These are phyloP conservation scores for Caenorhabditis sp. DNA, from an alignment of 2,888 invertebrate genomes.

Conservation along the genomic window DNA sequence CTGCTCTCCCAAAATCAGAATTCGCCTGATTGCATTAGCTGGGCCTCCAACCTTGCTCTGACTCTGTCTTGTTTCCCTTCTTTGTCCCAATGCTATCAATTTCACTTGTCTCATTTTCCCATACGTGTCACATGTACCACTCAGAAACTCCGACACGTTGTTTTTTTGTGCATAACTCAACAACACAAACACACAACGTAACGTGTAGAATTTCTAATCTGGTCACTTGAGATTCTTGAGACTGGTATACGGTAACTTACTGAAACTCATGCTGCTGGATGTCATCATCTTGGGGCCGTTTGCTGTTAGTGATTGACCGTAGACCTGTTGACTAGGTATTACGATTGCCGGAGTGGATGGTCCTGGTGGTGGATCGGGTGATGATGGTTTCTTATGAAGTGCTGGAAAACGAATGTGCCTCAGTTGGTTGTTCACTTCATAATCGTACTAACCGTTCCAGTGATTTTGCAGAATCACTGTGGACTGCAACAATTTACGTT, in stretches of 20 bases:
- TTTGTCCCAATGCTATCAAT: background rate
- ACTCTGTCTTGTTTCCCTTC: background rate
- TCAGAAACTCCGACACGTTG: background rate
- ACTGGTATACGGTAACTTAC: slow-evolving; percentile 54
- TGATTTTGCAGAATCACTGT: slow-evolving; percentile 65
- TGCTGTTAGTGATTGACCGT: slow-evolving; percentile 42
- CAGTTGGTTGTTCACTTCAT: no score
- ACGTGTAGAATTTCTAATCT: background rate
- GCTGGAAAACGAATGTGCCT: background rate
- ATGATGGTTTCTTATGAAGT: slow-evolving; percentile 26
- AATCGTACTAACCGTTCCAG: slow-evolving; percentile 58
- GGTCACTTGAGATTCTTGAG: background rate
- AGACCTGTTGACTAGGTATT: slow-evolving; percentile 24
- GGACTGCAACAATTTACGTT: slow-evolving; percentile 66
- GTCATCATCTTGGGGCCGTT: slow-evolving; percentile 56
- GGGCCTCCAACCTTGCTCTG: no score
- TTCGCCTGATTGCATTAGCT: no score
- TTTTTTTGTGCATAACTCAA: background rate
- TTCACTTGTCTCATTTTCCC: background rate
- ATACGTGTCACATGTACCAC: slow-evolving; percentile 2
- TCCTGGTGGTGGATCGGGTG: slow-evolving; percentile 41
- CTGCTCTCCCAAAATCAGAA: no score
- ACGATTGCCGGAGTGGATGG: slow-evolving; percentile 39
- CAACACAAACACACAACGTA: background rate
- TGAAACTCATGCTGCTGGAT: slow-evolving; percentile 74